Conservation (phyloP, 2,797 vertebrate genomes). For the Manis crassicaudata region DNA sequence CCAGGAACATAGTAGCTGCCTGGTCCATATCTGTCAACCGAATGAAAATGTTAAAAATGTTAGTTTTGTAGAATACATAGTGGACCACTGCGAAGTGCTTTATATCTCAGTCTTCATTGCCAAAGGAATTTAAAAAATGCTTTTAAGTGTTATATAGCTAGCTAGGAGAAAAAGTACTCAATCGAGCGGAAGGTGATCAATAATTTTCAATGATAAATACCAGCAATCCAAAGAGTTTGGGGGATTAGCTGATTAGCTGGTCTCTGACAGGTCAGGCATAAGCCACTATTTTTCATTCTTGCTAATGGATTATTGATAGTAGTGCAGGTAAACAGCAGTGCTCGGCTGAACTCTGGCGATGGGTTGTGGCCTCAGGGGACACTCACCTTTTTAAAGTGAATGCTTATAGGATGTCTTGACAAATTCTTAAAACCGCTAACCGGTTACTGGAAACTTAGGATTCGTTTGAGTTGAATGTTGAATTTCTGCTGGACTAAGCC, state of each 20-base stretch:
- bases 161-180: background rate
- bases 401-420: background rate
- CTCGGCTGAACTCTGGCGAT: background rate
- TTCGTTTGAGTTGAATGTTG: background rate
- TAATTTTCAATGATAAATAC: background rate
- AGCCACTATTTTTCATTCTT: background rate
- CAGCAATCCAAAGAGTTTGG: background rate
- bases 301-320: conserved; percentile 19
- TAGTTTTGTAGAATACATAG: background rate
- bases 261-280: background rate
- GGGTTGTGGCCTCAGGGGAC: background rate
- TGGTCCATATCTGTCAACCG: background rate
- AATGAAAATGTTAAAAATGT: background rate
- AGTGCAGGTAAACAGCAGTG: background rate
- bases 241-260: background rate
- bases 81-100: background rate
- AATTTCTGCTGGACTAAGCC: background rate
- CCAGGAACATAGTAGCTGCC: background rate
- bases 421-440: conserved; percentile 7
- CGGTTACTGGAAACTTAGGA: background rate
- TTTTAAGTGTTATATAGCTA: background rate
- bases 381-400: background rate
- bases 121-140: conserved; percentile 5
- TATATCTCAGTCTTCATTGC: background rate
- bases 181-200: background rate